Evolutionary conservation across 2,888 invertebrate species (phyloP).

Genomic region (Standfussiana lucernea): DNA sequence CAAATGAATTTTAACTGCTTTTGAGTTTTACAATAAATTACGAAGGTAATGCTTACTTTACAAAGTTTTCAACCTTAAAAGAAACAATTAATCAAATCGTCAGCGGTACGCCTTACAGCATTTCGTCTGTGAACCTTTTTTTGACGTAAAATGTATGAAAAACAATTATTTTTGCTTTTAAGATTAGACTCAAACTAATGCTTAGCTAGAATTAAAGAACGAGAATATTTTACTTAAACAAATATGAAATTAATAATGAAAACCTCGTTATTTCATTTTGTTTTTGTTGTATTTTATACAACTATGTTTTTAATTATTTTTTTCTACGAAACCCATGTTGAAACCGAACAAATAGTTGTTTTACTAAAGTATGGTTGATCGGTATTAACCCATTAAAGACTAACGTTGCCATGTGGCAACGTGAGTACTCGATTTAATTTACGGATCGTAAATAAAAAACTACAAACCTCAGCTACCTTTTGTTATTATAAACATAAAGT

Average conservation of each 20-base stretch:
- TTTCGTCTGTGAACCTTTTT: neutral
- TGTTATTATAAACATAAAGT: too few relatives aligned
- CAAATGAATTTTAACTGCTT: neutral
- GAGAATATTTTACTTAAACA: neutral
- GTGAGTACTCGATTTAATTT: too few relatives aligned
- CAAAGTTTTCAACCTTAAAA: neutral
- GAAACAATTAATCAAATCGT: neutral
- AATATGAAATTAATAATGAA: neutral
- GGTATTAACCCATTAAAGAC: too few relatives aligned
- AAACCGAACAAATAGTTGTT: neutral
- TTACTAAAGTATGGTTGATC: too few relatives aligned
- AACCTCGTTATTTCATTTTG: conserved; percentile 1
- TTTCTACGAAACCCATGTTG: too few relatives aligned
- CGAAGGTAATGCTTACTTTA: neutral
- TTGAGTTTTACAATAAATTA: neutral
- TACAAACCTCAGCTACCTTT: too few relatives aligned
- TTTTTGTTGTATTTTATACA: too few relatives aligned
- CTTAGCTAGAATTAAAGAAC: neutral
- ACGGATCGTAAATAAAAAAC: too few relatives aligned
- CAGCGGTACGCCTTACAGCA: neutral
- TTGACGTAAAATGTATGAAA: neutral
- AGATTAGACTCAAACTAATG: neutral
- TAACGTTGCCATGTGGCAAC: too few relatives aligned
- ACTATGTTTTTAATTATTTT: neutral
- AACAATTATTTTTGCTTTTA: neutral